Evolutionary conservation across 2,888 invertebrate genomes (phyloP).

Genomic region (Phania funesta): DNA sequence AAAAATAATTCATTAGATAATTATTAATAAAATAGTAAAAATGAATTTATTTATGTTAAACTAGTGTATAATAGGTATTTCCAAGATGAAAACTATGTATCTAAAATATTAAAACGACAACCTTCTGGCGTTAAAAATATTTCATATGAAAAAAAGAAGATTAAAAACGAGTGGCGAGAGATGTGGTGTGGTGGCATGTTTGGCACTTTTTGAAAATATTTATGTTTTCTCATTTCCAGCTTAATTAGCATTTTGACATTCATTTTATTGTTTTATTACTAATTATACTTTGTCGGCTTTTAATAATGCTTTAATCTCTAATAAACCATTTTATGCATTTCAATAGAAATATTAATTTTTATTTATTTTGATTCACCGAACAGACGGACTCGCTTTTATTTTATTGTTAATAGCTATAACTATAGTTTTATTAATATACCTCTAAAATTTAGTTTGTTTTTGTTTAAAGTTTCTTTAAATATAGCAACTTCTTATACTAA

Average conservation of each 20-base stretch:
- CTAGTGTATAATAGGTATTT: too few relatives aligned
- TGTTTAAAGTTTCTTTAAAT: background rate
- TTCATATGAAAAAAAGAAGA: background rate
- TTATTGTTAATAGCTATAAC: background rate
- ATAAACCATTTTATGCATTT: conserved; percentile 61
- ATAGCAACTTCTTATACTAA: background rate
- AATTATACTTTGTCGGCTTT: conserved; percentile 64
- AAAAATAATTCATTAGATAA: too few relatives aligned
- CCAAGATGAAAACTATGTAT: too few relatives aligned
- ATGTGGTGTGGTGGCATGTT: conserved; percentile 4
- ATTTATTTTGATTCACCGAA: conserved; percentile 32
- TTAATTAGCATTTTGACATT: conserved; percentile 62
- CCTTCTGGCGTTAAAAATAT: background rate
- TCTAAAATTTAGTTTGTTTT: conserved; percentile 4
- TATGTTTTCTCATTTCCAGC: conserved; percentile 62
- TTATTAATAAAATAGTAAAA: too few relatives aligned
- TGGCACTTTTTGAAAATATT: conserved; percentile 45
- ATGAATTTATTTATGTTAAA: too few relatives aligned
- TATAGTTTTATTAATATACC: background rate
- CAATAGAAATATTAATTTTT: conserved; percentile 41
- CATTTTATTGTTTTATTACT: conserved; percentile 57
- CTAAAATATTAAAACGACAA: too few relatives aligned
- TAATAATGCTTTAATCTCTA: conserved; percentile 53
- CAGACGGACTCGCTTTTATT: background rate
- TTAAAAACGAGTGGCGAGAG: conserved; percentile 15